phyloP scores from a whole-genome alignment of 30 jellyfish, hydroid and myxozoan genomes.

The Pelagia noctiluca region DNA sequence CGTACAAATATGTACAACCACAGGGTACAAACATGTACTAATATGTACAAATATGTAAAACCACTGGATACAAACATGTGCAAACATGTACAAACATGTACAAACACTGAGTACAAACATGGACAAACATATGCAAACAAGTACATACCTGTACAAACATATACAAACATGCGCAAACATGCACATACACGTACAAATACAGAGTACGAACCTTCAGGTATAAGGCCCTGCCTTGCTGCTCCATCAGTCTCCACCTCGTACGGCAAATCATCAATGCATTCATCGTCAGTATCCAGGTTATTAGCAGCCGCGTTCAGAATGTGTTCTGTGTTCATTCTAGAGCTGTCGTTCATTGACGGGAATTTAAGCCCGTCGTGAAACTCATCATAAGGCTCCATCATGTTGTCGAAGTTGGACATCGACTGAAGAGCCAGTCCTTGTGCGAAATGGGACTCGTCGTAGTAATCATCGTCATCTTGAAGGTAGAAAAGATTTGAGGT shows the following conservation, averaged over 20 bases:
- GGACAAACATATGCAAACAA: not conserved
- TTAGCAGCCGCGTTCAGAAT: slow-evolving; percentile 61
- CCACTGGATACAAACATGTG: not conserved
- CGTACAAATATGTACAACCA: too few relatives aligned
- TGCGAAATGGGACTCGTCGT: slow-evolving; percentile 59
- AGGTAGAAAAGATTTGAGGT: not conserved
- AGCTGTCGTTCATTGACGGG: slow-evolving; percentile 52
- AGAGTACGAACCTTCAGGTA: not conserved
- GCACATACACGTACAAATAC: not conserved
- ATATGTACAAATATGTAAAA: not conserved
- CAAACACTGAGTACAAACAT: not conserved
- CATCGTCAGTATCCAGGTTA: slow-evolving; percentile 62
- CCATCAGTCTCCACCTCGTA: slow-evolving; percentile 43
- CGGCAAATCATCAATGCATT: slow-evolving; percentile 80
- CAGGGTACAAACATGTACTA: too few relatives aligned
- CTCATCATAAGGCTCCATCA: slow-evolving; percentile 88
- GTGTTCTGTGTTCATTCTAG: not conserved
- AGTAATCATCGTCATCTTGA: not conserved
- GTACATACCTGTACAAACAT: too few relatives aligned
- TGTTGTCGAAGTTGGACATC: slow-evolving; percentile 77
- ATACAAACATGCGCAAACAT: too few relatives aligned
- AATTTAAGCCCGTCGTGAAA: slow-evolving; percentile 75
- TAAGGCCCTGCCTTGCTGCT: not conserved
- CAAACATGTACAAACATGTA: not conserved
- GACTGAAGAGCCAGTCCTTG: slow-evolving; percentile 70